Conservation (phyloP, 2,797 vertebrate genomes). For the Helarctos malayanus region DNA sequence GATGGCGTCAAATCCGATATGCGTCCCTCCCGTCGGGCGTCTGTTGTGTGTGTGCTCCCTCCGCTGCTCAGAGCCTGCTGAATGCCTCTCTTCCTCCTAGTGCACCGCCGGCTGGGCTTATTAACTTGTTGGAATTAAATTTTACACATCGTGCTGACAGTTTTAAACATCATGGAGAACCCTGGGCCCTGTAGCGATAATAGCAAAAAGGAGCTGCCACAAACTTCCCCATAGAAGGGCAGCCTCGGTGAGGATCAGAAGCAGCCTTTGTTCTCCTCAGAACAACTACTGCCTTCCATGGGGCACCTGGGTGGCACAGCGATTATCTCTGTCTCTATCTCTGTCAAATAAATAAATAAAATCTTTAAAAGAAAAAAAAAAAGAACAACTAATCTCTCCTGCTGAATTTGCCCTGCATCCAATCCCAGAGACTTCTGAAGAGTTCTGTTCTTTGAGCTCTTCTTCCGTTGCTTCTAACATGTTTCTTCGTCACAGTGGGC, state of each 20-base stretch:
- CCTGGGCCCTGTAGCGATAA: not conserved
- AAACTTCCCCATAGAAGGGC: not conserved
- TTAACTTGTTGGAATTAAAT: not conserved
- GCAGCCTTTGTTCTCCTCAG: conserved; percentile 16
- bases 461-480: not conserved
- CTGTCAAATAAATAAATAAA: too few species aligned
- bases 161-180: conserved; percentile 9
- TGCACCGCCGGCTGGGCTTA: not conserved
- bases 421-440: not conserved
- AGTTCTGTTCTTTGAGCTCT: not conserved
- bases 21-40: not conserved
- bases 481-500: not conserved
- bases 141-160: not conserved
- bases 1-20: not conserved
- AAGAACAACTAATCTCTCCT: not conserved
- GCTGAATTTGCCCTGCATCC: not conserved
- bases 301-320: too few species aligned
- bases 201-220: not conserved
- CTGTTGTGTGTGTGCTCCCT: not conserved
- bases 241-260: not conserved
- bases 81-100: not conserved
- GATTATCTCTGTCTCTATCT: too few species aligned
- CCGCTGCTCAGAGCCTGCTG: not conserved
- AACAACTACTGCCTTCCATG: not conserved
- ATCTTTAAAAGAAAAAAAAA: too few species aligned